These are phyloP conservation scores for Otolemur garnettii DNA, from an alignment of 2,113 vertebrate species.

Conservation along the genomic window DNA sequence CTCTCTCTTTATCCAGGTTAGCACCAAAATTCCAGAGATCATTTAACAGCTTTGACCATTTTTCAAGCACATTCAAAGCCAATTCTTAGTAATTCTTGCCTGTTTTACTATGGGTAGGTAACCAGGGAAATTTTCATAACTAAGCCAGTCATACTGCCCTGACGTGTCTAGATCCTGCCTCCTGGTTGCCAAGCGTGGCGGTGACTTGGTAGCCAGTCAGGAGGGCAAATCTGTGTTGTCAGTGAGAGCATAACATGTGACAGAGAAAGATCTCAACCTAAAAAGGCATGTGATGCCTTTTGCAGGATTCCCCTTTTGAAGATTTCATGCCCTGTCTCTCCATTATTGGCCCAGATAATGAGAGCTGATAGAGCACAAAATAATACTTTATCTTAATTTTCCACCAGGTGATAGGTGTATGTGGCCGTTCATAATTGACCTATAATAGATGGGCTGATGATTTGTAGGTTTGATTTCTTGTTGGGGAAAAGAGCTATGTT, in stretches of 20 bases:
- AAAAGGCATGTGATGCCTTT: neutral
- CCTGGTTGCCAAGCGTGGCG: neutral
- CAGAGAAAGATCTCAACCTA: neutral
- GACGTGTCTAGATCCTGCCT: neutral
- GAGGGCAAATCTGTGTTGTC: neutral
- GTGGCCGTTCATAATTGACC: neutral
- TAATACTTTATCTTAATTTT: conserved; percentile 34
- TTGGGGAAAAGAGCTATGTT: neutral
- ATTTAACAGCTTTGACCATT: neutral
- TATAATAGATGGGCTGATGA: neutral
- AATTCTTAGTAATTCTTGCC: neutral
- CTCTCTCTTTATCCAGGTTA: neutral
- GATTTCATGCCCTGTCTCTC: neutral
- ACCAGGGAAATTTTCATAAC: neutral
- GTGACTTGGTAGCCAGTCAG: neutral
- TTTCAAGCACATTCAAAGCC: neutral
- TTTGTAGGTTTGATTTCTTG: neutral
- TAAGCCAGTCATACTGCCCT: neutral
- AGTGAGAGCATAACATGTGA: neutral
- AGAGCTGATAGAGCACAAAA: conserved; percentile 17
- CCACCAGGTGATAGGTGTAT: neutral
- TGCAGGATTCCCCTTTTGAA: neutral
- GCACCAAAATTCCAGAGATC: neutral
- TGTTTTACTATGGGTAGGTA: neutral
- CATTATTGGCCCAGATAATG: neutral